A percentile compares a stretch with the other conserved stretches of the same genome.
phyloP scores from a whole-genome alignment of 1,140 invertebrate species.

The Caenorhabditis latens region DNA sequence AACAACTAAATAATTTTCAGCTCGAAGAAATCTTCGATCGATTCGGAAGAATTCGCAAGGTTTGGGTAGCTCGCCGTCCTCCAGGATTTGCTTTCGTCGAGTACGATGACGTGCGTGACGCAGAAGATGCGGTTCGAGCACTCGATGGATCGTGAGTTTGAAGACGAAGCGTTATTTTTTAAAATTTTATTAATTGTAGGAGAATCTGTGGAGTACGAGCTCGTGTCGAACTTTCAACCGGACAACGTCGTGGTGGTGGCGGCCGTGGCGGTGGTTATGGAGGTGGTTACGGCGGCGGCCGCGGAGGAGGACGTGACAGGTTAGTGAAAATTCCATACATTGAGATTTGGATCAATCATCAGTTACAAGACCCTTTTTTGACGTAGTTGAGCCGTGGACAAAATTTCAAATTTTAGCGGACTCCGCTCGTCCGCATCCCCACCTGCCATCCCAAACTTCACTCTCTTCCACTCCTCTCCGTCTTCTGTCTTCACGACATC shows the following conservation, averaged over 20 bases:
- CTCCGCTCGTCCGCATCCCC: conserved; percentile 60
- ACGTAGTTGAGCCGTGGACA: neutral
- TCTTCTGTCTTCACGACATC: conserved; percentile 52
- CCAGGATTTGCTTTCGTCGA: conserved; percentile 96
- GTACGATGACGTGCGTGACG: conserved; percentile 93
- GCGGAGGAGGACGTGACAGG: conserved; percentile 65
- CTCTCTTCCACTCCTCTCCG: conserved; percentile 53
- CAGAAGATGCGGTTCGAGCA: conserved; percentile 91
- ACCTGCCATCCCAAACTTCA: conserved; percentile 50
- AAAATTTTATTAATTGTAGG: conserved; percentile 64
- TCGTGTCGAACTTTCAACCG: conserved; percentile 74
- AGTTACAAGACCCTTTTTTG: neutral
- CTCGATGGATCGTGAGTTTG: conserved; percentile 84
- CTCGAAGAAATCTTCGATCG: conserved; percentile 93
- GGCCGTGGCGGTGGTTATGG: conserved; percentile 68
- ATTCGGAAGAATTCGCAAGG: conserved; percentile 91
- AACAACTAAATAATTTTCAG: conserved; percentile 78
- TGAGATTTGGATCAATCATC: neutral
- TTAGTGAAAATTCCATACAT: neutral
- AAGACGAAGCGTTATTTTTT: neutral
- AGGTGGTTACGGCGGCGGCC: conserved; percentile 69
- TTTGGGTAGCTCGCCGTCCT: conserved; percentile 93
- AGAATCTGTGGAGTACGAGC: conserved; percentile 77
- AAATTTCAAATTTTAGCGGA: conserved; percentile 54
- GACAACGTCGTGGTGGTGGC: conserved; percentile 68